phyloP scores from a whole-genome alignment of 2,888 invertebrate genomes.

The Plemyria rubiginata region DNA sequence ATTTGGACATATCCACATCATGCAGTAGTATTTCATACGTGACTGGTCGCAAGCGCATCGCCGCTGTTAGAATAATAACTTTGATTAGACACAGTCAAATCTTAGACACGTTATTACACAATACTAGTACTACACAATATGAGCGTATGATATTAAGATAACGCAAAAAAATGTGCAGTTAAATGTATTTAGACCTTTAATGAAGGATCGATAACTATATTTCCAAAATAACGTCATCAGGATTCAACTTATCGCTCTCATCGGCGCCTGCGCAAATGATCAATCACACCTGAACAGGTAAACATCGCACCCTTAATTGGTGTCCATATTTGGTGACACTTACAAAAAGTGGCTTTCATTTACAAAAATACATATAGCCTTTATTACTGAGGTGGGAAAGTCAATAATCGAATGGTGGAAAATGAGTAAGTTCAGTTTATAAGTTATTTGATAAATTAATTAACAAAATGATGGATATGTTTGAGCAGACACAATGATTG shows the following conservation, averaged over 20 bases:
- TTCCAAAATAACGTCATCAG: constrained; percentile 25
- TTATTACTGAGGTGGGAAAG: constrained; percentile 30
- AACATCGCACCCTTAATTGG: constrained; percentile 56
- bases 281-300: constrained; percentile 59
- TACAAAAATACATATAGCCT: constrained; percentile 8
- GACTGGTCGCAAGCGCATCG: too few relatives aligned
- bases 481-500: constrained; percentile 61
- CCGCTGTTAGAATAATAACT: too few relatives aligned
- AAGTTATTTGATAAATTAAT: constrained; percentile 60
- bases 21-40: too few relatives aligned
- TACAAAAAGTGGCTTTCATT: constrained; percentile 19
- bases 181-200: not conserved
- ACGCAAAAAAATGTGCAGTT: too few relatives aligned
- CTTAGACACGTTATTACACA: too few relatives aligned
- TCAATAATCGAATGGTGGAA: constrained; percentile 33
- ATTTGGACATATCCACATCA: too few relatives aligned
- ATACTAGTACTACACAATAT: too few relatives aligned
- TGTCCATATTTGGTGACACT: constrained; percentile 50
- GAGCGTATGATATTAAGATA: too few relatives aligned
- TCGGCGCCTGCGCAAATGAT: constrained; percentile 63
- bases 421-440: constrained; percentile 28
- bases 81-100: too few relatives aligned
- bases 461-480: constrained; percentile 63
- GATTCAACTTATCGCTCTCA: constrained; percentile 42
- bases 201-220: constrained; percentile 6